Evolutionary conservation across 1,140 invertebrate genomes (phyloP).

Genomic region (Hylyphantes graminicola): DNA sequence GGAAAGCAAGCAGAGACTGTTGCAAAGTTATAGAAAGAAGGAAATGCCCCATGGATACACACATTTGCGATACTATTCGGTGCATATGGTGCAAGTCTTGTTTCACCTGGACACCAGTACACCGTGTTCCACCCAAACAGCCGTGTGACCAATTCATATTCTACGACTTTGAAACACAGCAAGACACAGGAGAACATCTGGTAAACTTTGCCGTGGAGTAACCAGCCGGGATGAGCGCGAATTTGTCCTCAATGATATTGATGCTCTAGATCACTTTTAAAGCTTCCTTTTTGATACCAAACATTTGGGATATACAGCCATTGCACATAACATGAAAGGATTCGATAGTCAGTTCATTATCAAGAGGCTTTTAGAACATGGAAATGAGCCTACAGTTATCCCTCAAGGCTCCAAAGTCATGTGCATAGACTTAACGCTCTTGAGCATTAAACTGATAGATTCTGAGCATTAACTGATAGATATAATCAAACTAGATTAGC

Average conservation of each 20-base stretch:
- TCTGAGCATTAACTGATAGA: no score
- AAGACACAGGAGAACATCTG: no score
- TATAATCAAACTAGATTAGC: no score
- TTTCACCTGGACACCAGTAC: background rate
- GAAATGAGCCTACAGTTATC: slow-evolving; percentile 29
- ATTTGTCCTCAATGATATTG: background rate
- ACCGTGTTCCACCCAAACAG: background rate
- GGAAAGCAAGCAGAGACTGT: slow-evolving; percentile 2
- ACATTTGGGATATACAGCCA: slow-evolving; percentile 7
- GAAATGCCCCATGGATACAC: background rate
- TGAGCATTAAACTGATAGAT: slow-evolving; percentile 23
- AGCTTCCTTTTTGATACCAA: background rate
- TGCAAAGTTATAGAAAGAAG: background rate
- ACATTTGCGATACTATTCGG: background rate
- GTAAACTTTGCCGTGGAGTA: slow-evolving; percentile 5
- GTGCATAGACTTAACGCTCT: background rate
- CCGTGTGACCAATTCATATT: no score
- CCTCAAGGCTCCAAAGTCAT: slow-evolving; percentile 14
- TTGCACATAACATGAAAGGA: slow-evolving; percentile 45
- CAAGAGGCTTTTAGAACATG: slow-evolving; percentile 2
- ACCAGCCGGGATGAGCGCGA: background rate
- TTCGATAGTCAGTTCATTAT: slow-evolving; percentile 29
- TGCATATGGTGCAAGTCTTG: background rate
- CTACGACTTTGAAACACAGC: no score
- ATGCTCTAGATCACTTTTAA: slow-evolving; percentile 12